A percentile compares a stretch with the other conserved stretches of the same genome.
Evolutionary conservation across 2,797 vertebrate species (phyloP).

Genomic region (Poecilia velifera): DNA sequence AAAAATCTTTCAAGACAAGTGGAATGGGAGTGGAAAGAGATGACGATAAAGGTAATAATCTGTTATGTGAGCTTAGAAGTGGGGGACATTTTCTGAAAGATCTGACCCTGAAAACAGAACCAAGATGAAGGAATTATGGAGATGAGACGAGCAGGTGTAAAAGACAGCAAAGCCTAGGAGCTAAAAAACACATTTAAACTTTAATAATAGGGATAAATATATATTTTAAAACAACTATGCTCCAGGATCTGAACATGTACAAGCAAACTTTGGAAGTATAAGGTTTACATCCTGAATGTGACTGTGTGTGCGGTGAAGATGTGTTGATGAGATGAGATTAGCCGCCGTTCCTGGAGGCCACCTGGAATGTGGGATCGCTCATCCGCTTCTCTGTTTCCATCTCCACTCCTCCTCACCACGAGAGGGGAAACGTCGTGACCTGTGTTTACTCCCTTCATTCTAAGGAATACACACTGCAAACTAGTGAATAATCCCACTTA

Average conservation of each 20-base stretch:
- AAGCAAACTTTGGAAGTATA: background rate
- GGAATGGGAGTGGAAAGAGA: slow-evolving; percentile 18
- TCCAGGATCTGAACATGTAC: slow-evolving; percentile 29
- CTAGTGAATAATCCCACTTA: background rate
- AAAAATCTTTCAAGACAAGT: slow-evolving; percentile 31
- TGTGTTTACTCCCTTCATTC: background rate
- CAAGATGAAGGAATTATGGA: slow-evolving; percentile 8
- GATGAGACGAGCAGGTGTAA: slow-evolving; percentile 2
- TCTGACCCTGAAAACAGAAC: slow-evolving; percentile 25
- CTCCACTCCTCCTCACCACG: slow-evolving; percentile 46
- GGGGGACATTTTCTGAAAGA: slow-evolving; percentile 26
- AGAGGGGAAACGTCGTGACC: slow-evolving; percentile 12
- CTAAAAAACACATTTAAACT: slow-evolving; percentile 10
- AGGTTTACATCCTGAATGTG: slow-evolving; percentile 11
- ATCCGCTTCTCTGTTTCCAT: slow-evolving; percentile 57
- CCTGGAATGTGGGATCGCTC: slow-evolving; percentile 74
- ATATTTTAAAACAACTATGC: slow-evolving; percentile 35
- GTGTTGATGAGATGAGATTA: slow-evolving; percentile 69
- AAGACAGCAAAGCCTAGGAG: slow-evolving; percentile 8
- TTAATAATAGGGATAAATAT: slow-evolving; percentile 18
- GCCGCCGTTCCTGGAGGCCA: slow-evolving; percentile 61
- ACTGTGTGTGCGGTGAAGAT: slow-evolving; percentile 33
- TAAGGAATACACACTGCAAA: background rate
- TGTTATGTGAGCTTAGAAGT: slow-evolving; percentile 25
- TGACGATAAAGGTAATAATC: slow-evolving; percentile 40